These are phyloP conservation scores for Malurus leucopterus DNA, from an alignment of 2,797 vertebrate genomes.

Conservation along the genomic window DNA sequence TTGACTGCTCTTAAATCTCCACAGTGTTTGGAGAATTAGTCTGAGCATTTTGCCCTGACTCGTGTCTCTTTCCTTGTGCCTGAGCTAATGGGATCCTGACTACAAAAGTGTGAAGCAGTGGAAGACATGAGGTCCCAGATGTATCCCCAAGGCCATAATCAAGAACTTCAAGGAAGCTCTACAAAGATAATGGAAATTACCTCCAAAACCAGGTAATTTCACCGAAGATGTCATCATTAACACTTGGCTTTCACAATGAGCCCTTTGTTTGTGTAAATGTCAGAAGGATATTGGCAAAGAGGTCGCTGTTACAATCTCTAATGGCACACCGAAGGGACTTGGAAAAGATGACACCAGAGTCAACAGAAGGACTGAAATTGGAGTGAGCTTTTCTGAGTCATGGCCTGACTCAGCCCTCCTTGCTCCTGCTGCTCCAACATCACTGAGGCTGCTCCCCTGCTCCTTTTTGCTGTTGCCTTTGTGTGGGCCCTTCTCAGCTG, in stretches of 20 bases:
- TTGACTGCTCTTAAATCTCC: neutral
- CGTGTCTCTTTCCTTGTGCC: neutral
- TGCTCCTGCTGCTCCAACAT: fast-evolving
- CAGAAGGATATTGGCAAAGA: neutral
- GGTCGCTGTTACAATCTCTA: neutral
- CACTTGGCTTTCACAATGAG: neutral
- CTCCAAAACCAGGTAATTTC: neutral
- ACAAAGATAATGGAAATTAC: neutral
- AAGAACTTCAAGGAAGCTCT: neutral
- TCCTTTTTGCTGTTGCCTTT: neutral
- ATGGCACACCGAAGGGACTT: neutral
- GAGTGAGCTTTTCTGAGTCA: neutral
- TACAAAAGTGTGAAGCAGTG: neutral
- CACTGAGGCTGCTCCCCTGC: neutral
- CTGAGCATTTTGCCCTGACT: neutral
- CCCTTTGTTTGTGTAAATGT: neutral
- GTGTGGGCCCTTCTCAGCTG: neutral
- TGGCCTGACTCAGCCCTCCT: neutral
- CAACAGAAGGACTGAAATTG: neutral
- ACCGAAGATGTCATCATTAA: neutral
- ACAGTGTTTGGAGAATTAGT: neutral
- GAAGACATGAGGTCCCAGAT: neutral
- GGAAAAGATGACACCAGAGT: neutral
- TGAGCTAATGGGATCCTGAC: neutral
- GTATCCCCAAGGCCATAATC: neutral